phyloP scores from a whole-genome alignment of 1,140 invertebrate species.

The Eulimnadia texana region DNA sequence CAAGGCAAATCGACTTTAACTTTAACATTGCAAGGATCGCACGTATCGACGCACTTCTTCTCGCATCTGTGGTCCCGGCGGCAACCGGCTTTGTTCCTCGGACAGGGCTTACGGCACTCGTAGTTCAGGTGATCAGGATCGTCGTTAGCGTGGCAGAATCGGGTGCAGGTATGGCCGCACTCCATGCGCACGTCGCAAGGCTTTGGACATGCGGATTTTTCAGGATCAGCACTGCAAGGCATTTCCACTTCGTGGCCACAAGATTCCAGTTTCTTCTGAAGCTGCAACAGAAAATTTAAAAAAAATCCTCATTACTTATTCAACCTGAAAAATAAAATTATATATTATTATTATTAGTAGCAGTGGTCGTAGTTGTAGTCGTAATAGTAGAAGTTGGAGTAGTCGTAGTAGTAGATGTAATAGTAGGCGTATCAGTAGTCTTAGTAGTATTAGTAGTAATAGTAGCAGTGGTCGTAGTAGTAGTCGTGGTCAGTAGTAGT shows the following conservation, averaged over 20 bases:
- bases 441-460: too few species aligned
- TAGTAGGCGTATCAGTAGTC: too few species aligned
- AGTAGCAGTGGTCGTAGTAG: too few species aligned
- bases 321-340: too few species aligned
- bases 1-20: not conserved
- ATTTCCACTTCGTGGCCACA: constrained; percentile 14
- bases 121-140: constrained; percentile 17
- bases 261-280: not conserved
- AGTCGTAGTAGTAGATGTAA: too few species aligned
- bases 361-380: too few species aligned
- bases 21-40: not conserved
- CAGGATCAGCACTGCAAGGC: constrained; percentile 8
- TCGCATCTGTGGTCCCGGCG: not conserved
- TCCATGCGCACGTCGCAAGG: constrained; percentile 16
- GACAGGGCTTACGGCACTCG: not conserved
- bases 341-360: too few species aligned
- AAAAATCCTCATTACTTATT: too few species aligned
- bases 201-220: not conserved
- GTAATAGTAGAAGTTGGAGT: too few species aligned
- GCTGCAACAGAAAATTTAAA: not conserved
- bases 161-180: constrained; percentile 20
- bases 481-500: too few species aligned
- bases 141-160: constrained; percentile 15
- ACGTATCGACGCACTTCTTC: not conserved
- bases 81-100: constrained; percentile 2